Evolutionary conservation across 2,888 invertebrate genomes (phyloP), one percentile per base, ranked within the genome.

Genomic region (Polyploca ridens): DNA sequence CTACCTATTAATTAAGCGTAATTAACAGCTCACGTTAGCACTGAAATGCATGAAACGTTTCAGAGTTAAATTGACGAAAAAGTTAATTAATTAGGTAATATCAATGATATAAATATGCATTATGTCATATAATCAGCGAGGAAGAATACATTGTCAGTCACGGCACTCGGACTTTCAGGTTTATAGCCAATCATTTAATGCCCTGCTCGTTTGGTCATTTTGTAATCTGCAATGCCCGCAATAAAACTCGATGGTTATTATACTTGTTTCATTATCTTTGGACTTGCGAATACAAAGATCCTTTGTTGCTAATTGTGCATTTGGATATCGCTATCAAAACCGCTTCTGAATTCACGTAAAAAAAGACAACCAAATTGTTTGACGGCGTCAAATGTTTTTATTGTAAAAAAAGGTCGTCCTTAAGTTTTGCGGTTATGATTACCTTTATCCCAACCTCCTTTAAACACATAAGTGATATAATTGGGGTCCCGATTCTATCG

Each of bases 381-480:
- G 68, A 65, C 70, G 41, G 61, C 61, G 61, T 72, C 67, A 76
- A 80, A 76, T 75, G 73, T 68, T 69, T 70, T 75, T 82, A 80
- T 76, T 69, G 72, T 63, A 64, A 63, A n/a, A 76, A 71, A 71
- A 70, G 72, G 66, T 70, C 69, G 78, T 80, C 82, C 76, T 74
- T 77, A 78, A 77, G 71, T 80, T 89, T 90, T 88, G 88, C 86
- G 85, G 87, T 89, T 90, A 88, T 87, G 88, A 91, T 90, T 88
- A 78, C 77, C 77, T 79, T 77, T 70, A 90, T 87, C 89, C 90
- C 93, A 89, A 86, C 94, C 93, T 92, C 87, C 89, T 93, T 90
- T 94, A 93, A 94, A 92, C 94, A 93, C 90, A 93, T 94, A 94
- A 94, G 94, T 93, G 93, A 94, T 93, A 92, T 94, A 93, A 94